Base-by-base conservation (phyloP, 2,797 vertebrate genomes). In the Cynodonichthys magdalenae region DNA sequence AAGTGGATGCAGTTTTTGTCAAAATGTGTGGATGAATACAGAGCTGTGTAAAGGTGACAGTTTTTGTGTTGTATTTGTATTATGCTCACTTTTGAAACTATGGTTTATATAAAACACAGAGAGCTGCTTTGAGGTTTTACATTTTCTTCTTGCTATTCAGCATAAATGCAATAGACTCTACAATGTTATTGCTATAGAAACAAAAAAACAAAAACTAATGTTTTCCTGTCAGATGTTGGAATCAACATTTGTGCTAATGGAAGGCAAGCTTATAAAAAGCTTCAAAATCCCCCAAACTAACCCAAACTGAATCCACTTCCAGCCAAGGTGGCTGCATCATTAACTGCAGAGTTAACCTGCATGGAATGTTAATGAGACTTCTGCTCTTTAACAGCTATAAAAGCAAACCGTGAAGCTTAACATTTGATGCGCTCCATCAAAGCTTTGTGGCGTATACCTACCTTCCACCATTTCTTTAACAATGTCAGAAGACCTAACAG, bases 361-460 rank as follows among this genome's bases (percentile, higher is more conserved):
- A 76, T 49, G 31, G 50, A 75, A 80, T 75, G 61, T 51, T 66
- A 74, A 81, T 76, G 55, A 74, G 66, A 65, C 11, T 8, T 63
- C 46, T 67, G 17, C 31, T 68, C 61, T 73, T 74, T 63, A 65
- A 65, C 51, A 27, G 50, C 55, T 47, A 29, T 20, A 45, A 59
- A 73, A 53, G 66, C 36, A 69, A 66, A 76, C 63, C 4, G 15
- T 24, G 44, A 59, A 63, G 58, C 69, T 56, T 55, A 36, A 55
- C 59, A 42, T 61, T 66, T 48, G 52, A 24, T 48, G 39, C 3
- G 39, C 58, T 62, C 42, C 8, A 27, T 31, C 57, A 20, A 71
- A 63, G 65, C 57, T 60, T 46, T 62, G 39, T 64, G 56, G 49
- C 53, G 18, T 47, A 39, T 53, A 44, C 11, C 69, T 58, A 68